These are phyloP conservation scores for Cottus gobio DNA, from an alignment of 2,113 vertebrate genomes.

Conservation along the genomic window DNA sequence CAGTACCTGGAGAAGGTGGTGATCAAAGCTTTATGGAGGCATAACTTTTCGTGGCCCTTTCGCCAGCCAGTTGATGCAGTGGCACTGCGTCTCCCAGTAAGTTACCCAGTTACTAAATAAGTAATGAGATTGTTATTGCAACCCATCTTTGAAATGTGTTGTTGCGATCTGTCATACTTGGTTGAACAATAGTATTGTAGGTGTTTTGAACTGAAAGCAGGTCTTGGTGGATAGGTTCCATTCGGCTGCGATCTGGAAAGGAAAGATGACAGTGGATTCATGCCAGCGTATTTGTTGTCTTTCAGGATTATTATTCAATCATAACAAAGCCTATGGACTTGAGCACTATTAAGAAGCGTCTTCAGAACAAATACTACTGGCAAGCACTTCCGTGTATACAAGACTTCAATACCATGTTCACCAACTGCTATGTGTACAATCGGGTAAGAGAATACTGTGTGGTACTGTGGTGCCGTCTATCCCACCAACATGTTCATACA, in stretches of 20 bases:
- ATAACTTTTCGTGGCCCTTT: conserved; percentile 94
- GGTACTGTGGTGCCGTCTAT: neutral
- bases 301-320: conserved; percentile 94
- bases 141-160: neutral
- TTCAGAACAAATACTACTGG: conserved; percentile 92
- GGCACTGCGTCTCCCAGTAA: conserved; percentile 90
- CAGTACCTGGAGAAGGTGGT: conserved; percentile 91
- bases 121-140: conserved; percentile 49
- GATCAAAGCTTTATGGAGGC: conserved; percentile 89
- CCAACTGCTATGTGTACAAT: conserved; percentile 95
- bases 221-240: neutral
- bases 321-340: conserved; percentile 95
- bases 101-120: no score
- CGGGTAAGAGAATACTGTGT: conserved; percentile 80
- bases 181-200: neutral
- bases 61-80: conserved; percentile 94
- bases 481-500: neutral
- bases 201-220: neutral
- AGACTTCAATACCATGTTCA: conserved; percentile 93
- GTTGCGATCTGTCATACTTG: neutral
- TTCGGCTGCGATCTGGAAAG: neutral
- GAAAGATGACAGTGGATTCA: neutral
- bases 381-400: conserved; percentile 89
- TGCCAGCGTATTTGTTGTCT: conserved; percentile 23
- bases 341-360: conserved; percentile 90